Conservation (phyloP, 1,140 invertebrate species). For the Nephotettix cincticeps region DNA sequence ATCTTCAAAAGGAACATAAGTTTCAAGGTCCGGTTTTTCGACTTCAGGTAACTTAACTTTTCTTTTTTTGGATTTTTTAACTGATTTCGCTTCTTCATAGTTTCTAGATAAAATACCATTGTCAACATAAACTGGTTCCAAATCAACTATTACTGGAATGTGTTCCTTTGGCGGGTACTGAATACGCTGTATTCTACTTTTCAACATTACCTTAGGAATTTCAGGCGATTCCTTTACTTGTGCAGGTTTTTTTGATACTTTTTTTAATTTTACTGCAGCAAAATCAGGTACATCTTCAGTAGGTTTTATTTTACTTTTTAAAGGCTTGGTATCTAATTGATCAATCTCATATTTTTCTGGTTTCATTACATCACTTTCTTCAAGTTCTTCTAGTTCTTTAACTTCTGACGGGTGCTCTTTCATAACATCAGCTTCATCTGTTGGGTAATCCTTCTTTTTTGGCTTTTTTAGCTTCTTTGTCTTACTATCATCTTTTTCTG, state of each 20-base stretch:
- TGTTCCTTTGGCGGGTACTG: conserved; percentile 48
- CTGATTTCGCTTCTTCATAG: conserved; percentile 62
- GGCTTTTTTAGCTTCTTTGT: conserved; percentile 13
- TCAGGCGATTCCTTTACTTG: conserved; percentile 51
- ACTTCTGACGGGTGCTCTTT: background rate
- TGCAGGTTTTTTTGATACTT: conserved; percentile 49
- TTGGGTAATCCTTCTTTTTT: background rate
- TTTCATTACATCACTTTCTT: conserved; percentile 37
- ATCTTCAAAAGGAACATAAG: background rate
- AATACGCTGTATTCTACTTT: conserved; percentile 59
- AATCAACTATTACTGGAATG: conserved; percentile 37
- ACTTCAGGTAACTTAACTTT: conserved; percentile 48
- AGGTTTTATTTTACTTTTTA: conserved; percentile 49
- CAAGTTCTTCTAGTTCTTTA: conserved; percentile 34
- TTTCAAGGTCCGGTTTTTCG: conserved; percentile 23
- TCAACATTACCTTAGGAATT: conserved; percentile 64
- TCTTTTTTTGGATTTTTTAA: conserved; percentile 58
- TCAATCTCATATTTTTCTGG: conserved; percentile 39
- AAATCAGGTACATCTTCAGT: conserved; percentile 57
- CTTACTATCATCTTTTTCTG: conserved; percentile 19
- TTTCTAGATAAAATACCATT: conserved; percentile 67
- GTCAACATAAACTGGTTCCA: conserved; percentile 49
- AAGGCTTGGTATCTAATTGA: conserved; percentile 49
- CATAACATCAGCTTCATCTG: background rate
- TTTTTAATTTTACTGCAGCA: conserved; percentile 63